A percentile compares a stretch with the other conserved stretches of the same genome.
Conservation (phyloP, 2,113 vertebrate species). For the Octodon degus region DNA sequence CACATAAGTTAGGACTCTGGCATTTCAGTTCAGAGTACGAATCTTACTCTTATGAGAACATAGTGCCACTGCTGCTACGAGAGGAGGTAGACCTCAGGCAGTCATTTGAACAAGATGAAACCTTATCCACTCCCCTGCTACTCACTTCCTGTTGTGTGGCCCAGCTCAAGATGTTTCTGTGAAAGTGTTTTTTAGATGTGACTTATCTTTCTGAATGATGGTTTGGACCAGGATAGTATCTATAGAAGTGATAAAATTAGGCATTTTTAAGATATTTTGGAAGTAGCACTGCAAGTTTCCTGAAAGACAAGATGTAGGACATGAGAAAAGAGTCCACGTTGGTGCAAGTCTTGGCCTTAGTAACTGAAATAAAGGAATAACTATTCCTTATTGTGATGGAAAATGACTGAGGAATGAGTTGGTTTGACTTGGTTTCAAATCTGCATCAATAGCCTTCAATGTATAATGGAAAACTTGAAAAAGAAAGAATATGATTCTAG, state of each 20-base stretch:
- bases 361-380: neutral
- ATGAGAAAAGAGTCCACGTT: neutral
- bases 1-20: neutral
- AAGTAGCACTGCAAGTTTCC: neutral
- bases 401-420: neutral
- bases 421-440: neutral
- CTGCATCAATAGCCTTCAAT: neutral
- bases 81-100: neutral
- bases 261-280: neutral
- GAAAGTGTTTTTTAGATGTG: neutral
- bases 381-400: neutral
- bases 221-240: neutral
- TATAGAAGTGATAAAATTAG: rapidly evolving
- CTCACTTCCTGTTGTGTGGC: neutral
- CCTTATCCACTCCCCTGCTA: neutral
- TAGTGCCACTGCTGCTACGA: neutral
- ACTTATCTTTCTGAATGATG: neutral
- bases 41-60: neutral
- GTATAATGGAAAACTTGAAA: neutral
- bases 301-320: neutral
- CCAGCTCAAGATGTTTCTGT: slow-evolving; percentile 22
- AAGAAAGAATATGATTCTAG: neutral
- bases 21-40: neutral
- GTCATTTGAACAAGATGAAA: neutral
- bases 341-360: neutral